A percentile compares a stretch with the other conserved stretches of the same genome.
phyloP scores from a whole-genome alignment of 92 coral and sea anemone species.

The Desmophyllum pertusum region DNA sequence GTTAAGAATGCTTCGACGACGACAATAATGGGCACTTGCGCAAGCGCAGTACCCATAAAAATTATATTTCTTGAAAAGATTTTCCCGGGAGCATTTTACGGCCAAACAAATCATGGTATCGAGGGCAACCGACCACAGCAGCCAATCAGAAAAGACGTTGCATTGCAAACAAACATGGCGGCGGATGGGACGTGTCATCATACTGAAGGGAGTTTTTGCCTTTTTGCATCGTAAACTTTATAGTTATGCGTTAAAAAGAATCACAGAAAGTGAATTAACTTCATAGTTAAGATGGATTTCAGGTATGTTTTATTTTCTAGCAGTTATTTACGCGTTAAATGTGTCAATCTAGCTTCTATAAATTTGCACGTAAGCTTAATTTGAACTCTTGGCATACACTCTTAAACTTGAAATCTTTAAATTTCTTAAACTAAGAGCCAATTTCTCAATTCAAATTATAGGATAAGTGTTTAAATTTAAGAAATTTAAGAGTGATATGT shows the following conservation, averaged over 20 bases:
- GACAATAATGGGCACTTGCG: too few species aligned
- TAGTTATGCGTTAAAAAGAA: not conserved
- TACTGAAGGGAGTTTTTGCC: not conserved
- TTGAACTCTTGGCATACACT: not conserved
- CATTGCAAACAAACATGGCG: conserved; percentile 52
- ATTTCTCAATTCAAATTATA: too few species aligned
- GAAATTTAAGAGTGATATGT: too few species aligned
- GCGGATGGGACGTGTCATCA: not conserved
- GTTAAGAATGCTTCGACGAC: too few species aligned
- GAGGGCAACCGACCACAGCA: conserved; percentile 32
- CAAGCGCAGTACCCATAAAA: not conserved
- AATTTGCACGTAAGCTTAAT: not conserved
- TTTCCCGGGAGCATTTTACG: not conserved
- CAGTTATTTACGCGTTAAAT: not conserved
- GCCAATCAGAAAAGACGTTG: conserved; percentile 29
- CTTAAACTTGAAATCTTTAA: not conserved
- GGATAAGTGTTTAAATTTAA: too few species aligned
- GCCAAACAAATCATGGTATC: conserved; percentile 50
- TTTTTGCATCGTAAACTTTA: not conserved
- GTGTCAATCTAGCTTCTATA: not conserved
- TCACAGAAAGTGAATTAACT: not conserved
- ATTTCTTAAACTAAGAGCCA: not conserved
- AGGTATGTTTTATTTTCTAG: not conserved
- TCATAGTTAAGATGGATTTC: conserved; percentile 22
- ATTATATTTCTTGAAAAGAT: not conserved